Conservation (phyloP, 2,113 vertebrate species). For the Oryzias javanicus region DNA sequence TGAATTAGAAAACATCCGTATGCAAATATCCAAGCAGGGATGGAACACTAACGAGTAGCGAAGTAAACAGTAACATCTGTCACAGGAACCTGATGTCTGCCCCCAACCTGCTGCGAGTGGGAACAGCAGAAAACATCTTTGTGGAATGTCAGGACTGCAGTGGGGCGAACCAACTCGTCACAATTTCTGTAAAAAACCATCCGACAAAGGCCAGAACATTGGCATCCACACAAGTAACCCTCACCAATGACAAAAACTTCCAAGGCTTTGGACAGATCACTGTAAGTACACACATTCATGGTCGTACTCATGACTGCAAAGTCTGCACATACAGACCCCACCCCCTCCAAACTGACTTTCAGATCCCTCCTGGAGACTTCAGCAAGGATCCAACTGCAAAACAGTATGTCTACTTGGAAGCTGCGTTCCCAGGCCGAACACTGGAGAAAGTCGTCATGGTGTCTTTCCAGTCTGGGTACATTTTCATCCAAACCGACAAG, state of each 20-base stretch:
- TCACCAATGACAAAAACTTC: slow-evolving; percentile 31
- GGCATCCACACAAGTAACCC: slow-evolving; percentile 10
- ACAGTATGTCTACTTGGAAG: slow-evolving; percentile 65
- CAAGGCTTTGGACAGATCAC: slow-evolving; percentile 66
- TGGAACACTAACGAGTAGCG: neutral
- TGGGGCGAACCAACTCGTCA: neutral
- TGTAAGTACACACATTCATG: slow-evolving; percentile 20
- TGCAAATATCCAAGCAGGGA: neutral
- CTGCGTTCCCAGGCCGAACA: slow-evolving; percentile 34
- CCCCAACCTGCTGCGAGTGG: slow-evolving; percentile 74
- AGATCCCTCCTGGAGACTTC: slow-evolving; percentile 47
- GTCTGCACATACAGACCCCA: rapidly evolving
- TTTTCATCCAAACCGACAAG: slow-evolving; percentile 74
- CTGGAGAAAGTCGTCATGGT: slow-evolving; percentile 67
- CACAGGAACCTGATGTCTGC: slow-evolving; percentile 67
- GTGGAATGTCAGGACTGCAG: slow-evolving; percentile 73
- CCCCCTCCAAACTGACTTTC: neutral
- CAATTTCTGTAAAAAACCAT: slow-evolving; percentile 48
- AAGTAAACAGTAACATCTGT: neutral
- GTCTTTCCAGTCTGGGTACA: slow-evolving; percentile 67
- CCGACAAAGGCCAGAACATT: slow-evolving; percentile 32
- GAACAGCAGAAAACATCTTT: slow-evolving; percentile 70
- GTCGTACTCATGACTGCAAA: no score
- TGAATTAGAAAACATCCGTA: neutral
- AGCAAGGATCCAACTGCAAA: slow-evolving; percentile 33